These are phyloP conservation scores for Rhea pennata DNA, from an alignment of 2,113 vertebrate species.

Conservation along the genomic window DNA sequence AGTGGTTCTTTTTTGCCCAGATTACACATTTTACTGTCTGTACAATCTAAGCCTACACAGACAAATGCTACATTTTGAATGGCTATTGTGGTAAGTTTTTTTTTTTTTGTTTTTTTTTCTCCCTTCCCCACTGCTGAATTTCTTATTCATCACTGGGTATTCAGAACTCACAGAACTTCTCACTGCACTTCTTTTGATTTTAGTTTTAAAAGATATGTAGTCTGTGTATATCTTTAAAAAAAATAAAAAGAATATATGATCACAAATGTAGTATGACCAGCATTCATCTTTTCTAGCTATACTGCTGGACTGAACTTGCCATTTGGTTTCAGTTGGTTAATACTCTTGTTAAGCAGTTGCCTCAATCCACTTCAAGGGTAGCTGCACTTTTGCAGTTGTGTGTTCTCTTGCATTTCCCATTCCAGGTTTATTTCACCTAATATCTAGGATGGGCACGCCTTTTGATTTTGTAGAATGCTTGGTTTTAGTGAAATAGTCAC, in stretches of 20 bases:
- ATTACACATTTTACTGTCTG: slow-evolving; percentile 28
- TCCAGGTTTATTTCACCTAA: background rate
- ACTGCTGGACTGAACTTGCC: background rate
- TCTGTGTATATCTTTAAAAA: background rate
- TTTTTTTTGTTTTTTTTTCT: background rate
- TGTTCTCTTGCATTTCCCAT: background rate
- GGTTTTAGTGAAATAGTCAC: background rate
- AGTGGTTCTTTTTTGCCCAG: slow-evolving; percentile 31
- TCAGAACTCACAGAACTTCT: background rate
- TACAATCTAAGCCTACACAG: background rate
- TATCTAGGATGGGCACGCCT: background rate
- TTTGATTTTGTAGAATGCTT: background rate
- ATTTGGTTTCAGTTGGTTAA: background rate
- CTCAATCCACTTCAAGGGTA: background rate
- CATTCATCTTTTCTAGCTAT: background rate
- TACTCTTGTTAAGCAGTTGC: background rate
- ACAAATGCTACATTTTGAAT: slow-evolving; percentile 34
- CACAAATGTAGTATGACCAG: background rate
- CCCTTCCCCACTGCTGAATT: background rate
- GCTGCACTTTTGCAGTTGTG: background rate
- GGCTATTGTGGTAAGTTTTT: background rate
- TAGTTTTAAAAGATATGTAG: background rate
- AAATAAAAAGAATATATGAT: background rate
- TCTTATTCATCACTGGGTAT: background rate
- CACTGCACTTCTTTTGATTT: background rate